phyloP scores from a whole-genome alignment of 2,888 invertebrate species.

The Orthosia gracilis region DNA sequence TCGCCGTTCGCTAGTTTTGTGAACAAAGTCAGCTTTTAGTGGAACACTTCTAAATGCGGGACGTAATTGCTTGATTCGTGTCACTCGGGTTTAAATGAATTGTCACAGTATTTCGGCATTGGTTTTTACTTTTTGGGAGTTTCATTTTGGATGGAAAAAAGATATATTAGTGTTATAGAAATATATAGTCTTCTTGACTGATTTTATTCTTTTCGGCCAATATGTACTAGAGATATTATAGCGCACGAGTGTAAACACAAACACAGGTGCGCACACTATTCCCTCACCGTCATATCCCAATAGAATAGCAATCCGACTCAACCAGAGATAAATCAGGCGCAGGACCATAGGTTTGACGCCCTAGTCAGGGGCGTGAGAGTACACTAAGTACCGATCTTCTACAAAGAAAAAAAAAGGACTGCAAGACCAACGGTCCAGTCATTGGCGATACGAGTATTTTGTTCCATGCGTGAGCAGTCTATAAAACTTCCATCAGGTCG shows the following conservation, averaged over 20 bases:
- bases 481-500: background rate
- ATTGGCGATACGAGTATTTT: background rate
- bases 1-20: conserved; percentile 41
- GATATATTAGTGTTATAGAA: too few species aligned
- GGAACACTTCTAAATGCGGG: conserved; percentile 36
- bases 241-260: too few species aligned
- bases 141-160: background rate
- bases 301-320: background rate
- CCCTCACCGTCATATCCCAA: too few species aligned
- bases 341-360: too few species aligned
- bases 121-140: background rate
- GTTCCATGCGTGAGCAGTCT: background rate
- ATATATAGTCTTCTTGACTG: too few species aligned
- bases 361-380: too few species aligned
- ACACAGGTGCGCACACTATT: too few species aligned
- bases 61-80: conserved; percentile 43
- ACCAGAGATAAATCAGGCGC: background rate
- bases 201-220: too few species aligned
- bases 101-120: conserved; percentile 1
- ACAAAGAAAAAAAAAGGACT: too few species aligned
- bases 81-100: conserved; percentile 16
- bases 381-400: too few species aligned
- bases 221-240: too few species aligned
- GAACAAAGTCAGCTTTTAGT: conserved; percentile 54
- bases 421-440: too few species aligned